Percentiles rank a stretch among this genome's conserved stretches.
Conservation (phyloP, 2,888 invertebrate species). For the Bombylius discolor region DNA sequence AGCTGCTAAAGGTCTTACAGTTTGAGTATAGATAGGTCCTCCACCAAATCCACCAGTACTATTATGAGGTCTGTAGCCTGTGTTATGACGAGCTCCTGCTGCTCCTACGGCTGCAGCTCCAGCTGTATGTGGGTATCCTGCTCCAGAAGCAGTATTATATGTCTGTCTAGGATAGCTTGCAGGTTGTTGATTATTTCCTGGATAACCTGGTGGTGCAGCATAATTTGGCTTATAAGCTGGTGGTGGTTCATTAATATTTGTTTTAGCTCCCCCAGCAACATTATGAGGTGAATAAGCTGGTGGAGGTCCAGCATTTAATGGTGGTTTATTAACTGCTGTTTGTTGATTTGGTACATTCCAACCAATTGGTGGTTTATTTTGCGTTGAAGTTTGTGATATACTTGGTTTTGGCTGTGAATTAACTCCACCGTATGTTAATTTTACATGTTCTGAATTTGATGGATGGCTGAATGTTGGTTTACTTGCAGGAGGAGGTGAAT, state of each 20-base stretch:
- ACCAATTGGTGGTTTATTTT: slow-evolving; percentile 25
- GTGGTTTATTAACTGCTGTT: slow-evolving; percentile 11
- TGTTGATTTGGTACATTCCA: slow-evolving; percentile 32
- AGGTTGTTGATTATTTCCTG: slow-evolving; percentile 1
- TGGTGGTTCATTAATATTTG: slow-evolving; percentile 28
- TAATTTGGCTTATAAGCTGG: slow-evolving; percentile 28
- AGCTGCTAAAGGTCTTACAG: slow-evolving; percentile 20
- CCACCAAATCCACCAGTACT: slow-evolving; percentile 9
- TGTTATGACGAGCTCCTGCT: slow-evolving; percentile 1
- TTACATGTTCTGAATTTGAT: slow-evolving; percentile 29
- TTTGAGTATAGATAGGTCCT: slow-evolving; percentile 23
- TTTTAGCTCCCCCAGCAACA: slow-evolving; percentile 26
- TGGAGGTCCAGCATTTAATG: slow-evolving; percentile 25
- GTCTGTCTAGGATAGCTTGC: slow-evolving; percentile 5
- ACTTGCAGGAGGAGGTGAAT: slow-evolving; percentile 13
- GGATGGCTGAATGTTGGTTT: slow-evolving; percentile 24
- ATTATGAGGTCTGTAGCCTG: background rate
- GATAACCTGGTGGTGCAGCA: slow-evolving; percentile 25
- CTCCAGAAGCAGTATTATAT: slow-evolving; percentile 6
- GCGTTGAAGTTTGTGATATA: slow-evolving; percentile 14
- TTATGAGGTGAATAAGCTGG: slow-evolving; percentile 30
- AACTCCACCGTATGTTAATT: slow-evolving; percentile 31
- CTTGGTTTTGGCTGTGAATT: slow-evolving; percentile 28
- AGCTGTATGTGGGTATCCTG: background rate
- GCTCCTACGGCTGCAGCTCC: slow-evolving; percentile 1